Evolutionary conservation across 2,113 vertebrate genomes (phyloP).

Genomic region (Furnarius figulus): DNA sequence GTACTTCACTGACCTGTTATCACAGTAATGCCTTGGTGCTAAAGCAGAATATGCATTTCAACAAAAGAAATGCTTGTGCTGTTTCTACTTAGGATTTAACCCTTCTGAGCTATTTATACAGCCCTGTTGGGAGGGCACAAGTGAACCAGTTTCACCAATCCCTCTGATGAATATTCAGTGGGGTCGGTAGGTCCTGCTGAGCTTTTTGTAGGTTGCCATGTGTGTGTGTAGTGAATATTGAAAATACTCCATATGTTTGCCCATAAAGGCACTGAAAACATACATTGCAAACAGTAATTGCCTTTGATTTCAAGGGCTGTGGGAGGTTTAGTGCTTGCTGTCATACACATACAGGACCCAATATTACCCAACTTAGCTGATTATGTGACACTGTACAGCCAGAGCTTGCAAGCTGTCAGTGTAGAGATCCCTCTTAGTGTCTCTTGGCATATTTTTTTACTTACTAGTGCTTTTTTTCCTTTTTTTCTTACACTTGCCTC

Average conservation of each 20-base stretch:
- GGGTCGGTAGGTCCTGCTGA: neutral
- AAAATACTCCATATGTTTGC: neutral
- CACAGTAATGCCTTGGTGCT: neutral
- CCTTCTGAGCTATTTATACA: neutral
- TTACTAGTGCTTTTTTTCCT: neutral
- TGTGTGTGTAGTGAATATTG: neutral
- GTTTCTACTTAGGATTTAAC: neutral
- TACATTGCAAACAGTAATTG: neutral
- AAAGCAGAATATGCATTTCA: neutral
- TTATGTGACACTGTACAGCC: neutral
- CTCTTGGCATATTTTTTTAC: neutral
- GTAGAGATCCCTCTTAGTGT: neutral
- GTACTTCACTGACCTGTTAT: neutral
- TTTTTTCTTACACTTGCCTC: neutral
- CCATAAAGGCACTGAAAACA: neutral
- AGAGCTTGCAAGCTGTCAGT: neutral
- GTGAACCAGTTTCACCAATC: neutral
- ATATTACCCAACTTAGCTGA: rapidly evolving
- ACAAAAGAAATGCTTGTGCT: neutral
- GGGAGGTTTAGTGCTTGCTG: neutral
- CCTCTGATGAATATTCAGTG: neutral
- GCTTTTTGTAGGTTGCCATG: neutral
- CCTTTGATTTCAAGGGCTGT: neutral
- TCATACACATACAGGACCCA: neutral
- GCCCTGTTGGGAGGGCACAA: neutral